Percentiles rank a stretch among this genome's conserved stretches.
Conservation (phyloP, 2,888 invertebrate species). For the Chirona hameri region DNA sequence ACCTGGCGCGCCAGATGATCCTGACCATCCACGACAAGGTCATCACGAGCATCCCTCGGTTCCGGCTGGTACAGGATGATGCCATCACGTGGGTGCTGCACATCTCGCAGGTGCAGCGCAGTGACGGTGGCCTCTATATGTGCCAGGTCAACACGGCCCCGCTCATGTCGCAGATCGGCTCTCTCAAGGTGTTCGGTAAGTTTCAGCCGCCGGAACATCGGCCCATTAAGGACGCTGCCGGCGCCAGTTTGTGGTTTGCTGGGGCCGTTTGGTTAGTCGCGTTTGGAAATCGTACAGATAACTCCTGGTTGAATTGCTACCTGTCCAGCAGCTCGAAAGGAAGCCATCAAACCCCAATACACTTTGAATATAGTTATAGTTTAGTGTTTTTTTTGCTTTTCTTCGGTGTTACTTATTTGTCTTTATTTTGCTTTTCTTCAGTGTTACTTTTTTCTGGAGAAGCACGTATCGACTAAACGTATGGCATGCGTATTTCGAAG, state of each 20-base stretch:
- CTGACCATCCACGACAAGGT: conserved; percentile 88
- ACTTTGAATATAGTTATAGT: too few relatives aligned
- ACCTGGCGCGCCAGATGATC: conserved; percentile 91
- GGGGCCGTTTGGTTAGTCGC: too few relatives aligned
- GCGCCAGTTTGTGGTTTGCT: too few relatives aligned
- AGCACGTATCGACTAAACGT: neutral
- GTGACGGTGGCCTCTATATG: conserved; percentile 65
- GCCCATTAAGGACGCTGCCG: too few relatives aligned
- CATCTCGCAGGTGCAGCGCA: conserved; percentile 85
- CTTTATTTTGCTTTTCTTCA: too few relatives aligned
- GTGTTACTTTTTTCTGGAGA: neutral
- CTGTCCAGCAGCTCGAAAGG: too few relatives aligned
- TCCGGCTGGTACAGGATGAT: conserved; percentile 75
- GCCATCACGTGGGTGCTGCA: conserved; percentile 88
- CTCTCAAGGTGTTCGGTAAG: conserved; percentile 88
- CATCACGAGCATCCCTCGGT: conserved; percentile 77
- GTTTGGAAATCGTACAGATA: too few relatives aligned
- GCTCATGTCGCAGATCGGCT: conserved; percentile 92
- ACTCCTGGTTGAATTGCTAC: too few relatives aligned
- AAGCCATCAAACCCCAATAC: too few relatives aligned
- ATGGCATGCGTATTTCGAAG: neutral
- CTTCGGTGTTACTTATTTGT: neutral
- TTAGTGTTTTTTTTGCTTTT: too few relatives aligned
- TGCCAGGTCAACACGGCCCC: conserved; percentile 70
- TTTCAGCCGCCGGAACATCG: conserved; percentile 37